Conservation (phyloP, 2,797 vertebrate species). For the Lepilemur ruficaudatus region DNA sequence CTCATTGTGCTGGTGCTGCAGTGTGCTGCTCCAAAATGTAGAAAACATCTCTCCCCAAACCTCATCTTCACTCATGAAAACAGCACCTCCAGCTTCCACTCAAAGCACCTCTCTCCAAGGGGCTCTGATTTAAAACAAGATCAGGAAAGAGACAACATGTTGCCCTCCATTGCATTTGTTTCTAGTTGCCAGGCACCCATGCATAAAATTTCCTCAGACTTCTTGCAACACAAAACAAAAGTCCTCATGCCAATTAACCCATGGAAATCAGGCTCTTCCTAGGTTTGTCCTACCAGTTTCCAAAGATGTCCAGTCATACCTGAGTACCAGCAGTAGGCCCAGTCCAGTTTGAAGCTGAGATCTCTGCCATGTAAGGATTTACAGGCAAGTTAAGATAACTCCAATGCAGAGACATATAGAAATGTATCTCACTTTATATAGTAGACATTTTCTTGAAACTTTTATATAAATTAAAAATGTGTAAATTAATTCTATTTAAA, state of each 20-base stretch:
- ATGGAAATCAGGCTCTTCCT: background rate
- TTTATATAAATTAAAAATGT: background rate
- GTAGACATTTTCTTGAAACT: background rate
- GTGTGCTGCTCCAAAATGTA: background rate
- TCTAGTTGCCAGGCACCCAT: background rate
- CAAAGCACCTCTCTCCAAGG: background rate
- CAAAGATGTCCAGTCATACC: background rate
- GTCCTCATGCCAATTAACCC: background rate
- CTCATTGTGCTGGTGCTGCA: background rate
- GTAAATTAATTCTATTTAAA: background rate
- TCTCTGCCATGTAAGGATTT: background rate
- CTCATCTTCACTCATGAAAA: background rate
- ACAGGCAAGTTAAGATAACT: background rate
- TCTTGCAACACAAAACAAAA: background rate
- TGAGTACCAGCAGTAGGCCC: background rate
- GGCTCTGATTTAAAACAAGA: background rate
- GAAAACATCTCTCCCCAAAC: background rate
- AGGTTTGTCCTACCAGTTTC: background rate
- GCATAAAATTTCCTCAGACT: background rate
- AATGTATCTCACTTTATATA: background rate
- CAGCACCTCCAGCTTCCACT: background rate
- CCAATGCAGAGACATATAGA: background rate
- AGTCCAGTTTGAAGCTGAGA: background rate
- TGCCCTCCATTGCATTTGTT: background rate
- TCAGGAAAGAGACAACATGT: background rate